Evolutionary conservation across 2,797 vertebrate genomes (phyloP), one percentile per base, ranked within the genome.

Genomic region (Anguilla obscura): DNA sequence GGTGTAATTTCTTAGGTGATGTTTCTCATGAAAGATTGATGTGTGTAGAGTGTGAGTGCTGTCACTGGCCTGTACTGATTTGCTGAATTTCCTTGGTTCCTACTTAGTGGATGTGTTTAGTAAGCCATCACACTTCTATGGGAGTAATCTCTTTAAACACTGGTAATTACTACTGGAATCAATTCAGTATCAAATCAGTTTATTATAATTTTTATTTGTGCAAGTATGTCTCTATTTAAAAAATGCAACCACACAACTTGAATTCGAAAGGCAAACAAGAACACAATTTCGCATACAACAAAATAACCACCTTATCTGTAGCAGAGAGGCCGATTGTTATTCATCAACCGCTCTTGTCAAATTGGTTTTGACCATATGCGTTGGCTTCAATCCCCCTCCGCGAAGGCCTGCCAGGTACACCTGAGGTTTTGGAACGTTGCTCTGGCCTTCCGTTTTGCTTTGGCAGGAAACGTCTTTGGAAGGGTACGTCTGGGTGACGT

Each of bases 271-370:
- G n/a, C 12, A 33, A 50, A 56, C 2, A 5, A 45, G 4, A 30
- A 48, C 66, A 69, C 16, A 30, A 83, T 66, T 88, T 88, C 18
- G 27, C 9, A n/a, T 14, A n/a, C 24, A 79, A 79, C 14, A 85
- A 33, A 58, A 54, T 10, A 14, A 85, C 6, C 5, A 86, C 60
- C 36, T 50, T 10, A 71, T 12, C 12, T 24, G n/a, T 33, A 40
- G 36, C 36, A 79, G 30, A 33, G 10, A 36, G 48, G 4, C 30
- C 3, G 24, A 74, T 74, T 92, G 96, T 88, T 94, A 97, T 93
- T 99, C 96, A 91, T 98, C 93, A 69, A 96, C 88, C 33, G 95
- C 89, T 95, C 96, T 96, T 76, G 97, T 99, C 89, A 99, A 95
- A 90, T 98, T 95, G 6, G 94, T 94, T 94, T 96, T 95, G n/a